Evolutionary conservation across 1,140 invertebrate species (phyloP).

Genomic region (Antheraea mylitta): DNA sequence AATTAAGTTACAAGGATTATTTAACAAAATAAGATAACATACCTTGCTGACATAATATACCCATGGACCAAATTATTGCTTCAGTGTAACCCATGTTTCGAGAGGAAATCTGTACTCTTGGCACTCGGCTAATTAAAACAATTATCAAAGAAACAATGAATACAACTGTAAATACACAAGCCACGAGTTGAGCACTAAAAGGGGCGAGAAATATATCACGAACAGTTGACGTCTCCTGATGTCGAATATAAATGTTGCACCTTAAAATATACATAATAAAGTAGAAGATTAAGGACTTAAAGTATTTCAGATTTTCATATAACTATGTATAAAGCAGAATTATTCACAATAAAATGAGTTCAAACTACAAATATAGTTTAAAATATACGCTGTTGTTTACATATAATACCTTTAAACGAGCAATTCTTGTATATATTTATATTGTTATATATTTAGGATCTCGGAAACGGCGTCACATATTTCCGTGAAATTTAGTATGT

Average conservation of each 20-base stretch:
- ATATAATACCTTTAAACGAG: too few species aligned
- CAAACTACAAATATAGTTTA: too few species aligned
- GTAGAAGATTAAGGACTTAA: not conserved
- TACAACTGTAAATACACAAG: conserved; percentile 76
- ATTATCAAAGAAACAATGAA: conserved; percentile 73
- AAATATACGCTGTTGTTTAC: too few species aligned
- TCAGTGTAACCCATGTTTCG: conserved; percentile 74
- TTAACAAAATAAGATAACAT: not conserved
- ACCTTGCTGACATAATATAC: conserved; percentile 84
- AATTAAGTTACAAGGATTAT: not conserved
- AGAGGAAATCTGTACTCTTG: conserved; percentile 41
- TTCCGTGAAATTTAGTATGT: too few species aligned
- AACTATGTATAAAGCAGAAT: too few species aligned
- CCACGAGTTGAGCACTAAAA: conserved; percentile 78
- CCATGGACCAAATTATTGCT: conserved; percentile 80
- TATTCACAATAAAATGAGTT: too few species aligned
- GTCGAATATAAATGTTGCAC: conserved; percentile 82
- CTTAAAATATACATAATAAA: conserved; percentile 42
- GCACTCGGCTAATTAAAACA: conserved; percentile 66
- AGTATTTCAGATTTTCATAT: too few species aligned
- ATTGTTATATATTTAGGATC: too few species aligned
- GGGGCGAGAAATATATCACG: conserved; percentile 82
- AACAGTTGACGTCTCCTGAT: conserved; percentile 79
- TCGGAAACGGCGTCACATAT: too few species aligned
- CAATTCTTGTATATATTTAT: too few species aligned